Conservation (phyloP, 2,113 vertebrate genomes). For the Hassar affinis region DNA sequence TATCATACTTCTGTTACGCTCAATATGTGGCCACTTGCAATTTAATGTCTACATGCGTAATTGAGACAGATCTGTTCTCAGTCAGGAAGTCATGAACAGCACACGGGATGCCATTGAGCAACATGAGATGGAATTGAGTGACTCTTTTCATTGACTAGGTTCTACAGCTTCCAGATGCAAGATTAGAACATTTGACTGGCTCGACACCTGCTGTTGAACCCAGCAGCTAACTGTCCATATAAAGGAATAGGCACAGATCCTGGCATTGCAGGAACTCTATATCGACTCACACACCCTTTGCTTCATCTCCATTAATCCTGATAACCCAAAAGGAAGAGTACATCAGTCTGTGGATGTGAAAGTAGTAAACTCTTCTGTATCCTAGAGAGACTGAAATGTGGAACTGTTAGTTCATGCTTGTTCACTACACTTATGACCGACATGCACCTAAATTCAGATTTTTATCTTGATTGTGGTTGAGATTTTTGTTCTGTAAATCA, state of each 20-base stretch:
- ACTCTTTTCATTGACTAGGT: not conserved
- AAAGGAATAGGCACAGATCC: not conserved
- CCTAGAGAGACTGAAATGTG: not conserved
- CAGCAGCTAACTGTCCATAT: not conserved
- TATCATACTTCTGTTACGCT: not conserved
- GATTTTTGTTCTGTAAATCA: too few relatives aligned
- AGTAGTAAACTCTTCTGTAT: not conserved
- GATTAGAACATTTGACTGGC: constrained; percentile 1
- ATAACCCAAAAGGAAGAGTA: not conserved
- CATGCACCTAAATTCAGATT: too few relatives aligned
- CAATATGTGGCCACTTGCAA: not conserved
- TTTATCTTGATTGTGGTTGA: too few relatives aligned
- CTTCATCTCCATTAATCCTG: not conserved
- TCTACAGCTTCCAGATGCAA: not conserved
- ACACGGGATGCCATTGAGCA: not conserved
- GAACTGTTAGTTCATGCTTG: not conserved
- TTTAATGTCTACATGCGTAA: not conserved
- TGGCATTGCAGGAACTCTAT: not conserved
- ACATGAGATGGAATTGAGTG: not conserved
- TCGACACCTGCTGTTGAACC: constrained; percentile 10
- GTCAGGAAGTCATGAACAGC: not conserved
- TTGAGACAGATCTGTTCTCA: not conserved
- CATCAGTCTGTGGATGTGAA: not conserved
- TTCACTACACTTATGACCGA: not conserved
- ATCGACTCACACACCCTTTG: not conserved